Conservation (phyloP, 2,797 vertebrate genomes). For the Atherinosoma microstoma region DNA sequence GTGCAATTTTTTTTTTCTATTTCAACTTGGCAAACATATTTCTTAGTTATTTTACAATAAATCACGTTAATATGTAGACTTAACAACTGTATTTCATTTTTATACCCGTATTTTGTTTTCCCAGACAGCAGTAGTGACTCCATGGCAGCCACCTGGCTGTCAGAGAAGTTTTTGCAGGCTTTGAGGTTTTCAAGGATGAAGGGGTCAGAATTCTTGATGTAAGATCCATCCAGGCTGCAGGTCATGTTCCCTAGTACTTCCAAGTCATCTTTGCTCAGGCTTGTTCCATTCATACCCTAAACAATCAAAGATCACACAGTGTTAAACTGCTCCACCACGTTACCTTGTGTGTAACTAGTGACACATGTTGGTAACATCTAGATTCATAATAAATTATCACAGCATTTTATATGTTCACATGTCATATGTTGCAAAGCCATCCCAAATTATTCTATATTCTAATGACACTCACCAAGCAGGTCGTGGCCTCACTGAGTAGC, state of each 20-base stretch:
- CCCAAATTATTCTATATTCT: background rate
- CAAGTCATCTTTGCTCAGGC: slow-evolving; percentile 62
- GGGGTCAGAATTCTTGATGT: slow-evolving; percentile 72
- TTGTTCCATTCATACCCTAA: slow-evolving; percentile 65
- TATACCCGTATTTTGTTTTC: slow-evolving; percentile 74
- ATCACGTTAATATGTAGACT: background rate
- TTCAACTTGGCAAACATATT: too few relatives aligned
- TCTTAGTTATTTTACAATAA: too few relatives aligned
- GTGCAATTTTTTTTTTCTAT: too few relatives aligned
- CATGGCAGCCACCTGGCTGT: slow-evolving; percentile 66
- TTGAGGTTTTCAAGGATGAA: slow-evolving; percentile 78
- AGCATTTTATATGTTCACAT: too few relatives aligned
- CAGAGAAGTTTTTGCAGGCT: slow-evolving; percentile 68
- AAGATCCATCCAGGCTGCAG: slow-evolving; percentile 67
- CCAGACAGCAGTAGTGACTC: slow-evolving; percentile 66
- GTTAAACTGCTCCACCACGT: background rate
- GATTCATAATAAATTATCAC: too few relatives aligned
- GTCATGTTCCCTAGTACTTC: slow-evolving; percentile 74
- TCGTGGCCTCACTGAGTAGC: slow-evolving; percentile 61
- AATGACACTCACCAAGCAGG: slow-evolving; percentile 72
- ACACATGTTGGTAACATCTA: too few relatives aligned
- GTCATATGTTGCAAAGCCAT: background rate
- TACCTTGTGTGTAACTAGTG: background rate
- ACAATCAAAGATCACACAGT: slow-evolving; percentile 12
- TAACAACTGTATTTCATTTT: background rate